Evolutionary conservation across 2,888 invertebrate genomes (phyloP), one percentile per base, ranked within the genome.

Genomic region (Malthinus flaveolus): DNA sequence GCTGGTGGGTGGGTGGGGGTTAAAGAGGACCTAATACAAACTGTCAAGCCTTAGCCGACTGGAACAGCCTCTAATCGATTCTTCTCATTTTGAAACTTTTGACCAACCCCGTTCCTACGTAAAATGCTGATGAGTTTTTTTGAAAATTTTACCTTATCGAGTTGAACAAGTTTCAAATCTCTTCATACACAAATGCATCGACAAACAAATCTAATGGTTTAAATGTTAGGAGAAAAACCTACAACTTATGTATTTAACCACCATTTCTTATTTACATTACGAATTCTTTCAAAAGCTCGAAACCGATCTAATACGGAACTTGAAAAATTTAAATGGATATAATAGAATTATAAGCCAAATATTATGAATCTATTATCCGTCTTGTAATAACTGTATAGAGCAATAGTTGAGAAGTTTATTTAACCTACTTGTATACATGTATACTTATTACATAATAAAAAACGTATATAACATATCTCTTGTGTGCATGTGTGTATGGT

Each of bases 151-250:
- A n/a, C n/a, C n/a, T n/a, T n/a, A 23, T 5, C 5, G 23, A 2
- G 23, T 23, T 23, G 3, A 23, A 23, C 23, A 5, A 23, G 23
- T 23, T 23, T 23, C 23, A 23, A 23, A 23, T 23, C 23, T 5
- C 23, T 23, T 23, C 5, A 23, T 42, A 57, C 71, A 71, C 70
- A 73, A 73, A 75, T 71, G 73, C 72, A 70, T 75, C 72, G 71
- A 71, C 72, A 76, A 76, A 76, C 75, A 76, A 75, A 74, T 75
- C 75, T 75, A 76, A 74, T 73, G 74, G 75, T 71, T 74, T 74
- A 71, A 72, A 68, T 73, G 73, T 71, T 66, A 69, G 35, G 9
- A 35, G 9, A 23, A 69, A 70, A 73, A 73, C 70, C 71, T 68
- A 72, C 72, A 72, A 68, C 68, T 71, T 66, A 65, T 73, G 72